Base-by-base conservation (phyloP, 2,888 invertebrate genomes). In the Eilema sororculum region DNA sequence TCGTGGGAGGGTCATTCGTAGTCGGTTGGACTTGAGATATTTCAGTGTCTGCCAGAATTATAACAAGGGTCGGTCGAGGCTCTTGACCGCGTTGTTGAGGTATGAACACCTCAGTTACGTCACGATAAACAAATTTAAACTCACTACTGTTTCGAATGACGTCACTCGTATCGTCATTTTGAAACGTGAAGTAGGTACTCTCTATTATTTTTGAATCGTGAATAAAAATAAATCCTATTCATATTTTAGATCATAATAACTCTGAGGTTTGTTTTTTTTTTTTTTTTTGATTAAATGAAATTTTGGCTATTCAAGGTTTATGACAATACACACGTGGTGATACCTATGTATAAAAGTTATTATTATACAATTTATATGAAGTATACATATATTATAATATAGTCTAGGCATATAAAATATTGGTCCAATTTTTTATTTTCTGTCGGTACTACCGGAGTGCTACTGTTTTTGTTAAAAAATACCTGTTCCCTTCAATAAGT, bases 41-140 rank as follows among this genome's bases (percentile, higher is more conserved):
- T 80, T 79, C 82, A 81, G 73, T 78, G 82, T 79, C 86, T 80
- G 77, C 69, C 73, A 74, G 84, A 86, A 85, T 86, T 86, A 84
- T 86, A 84, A 86, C 85, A 86, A 85, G 87, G 85, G 85, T 83
- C 73, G 74, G 78, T 82, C 67, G 52, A 73, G 74, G 73, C 78
- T 82, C 87, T 87, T 84, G 87, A 87, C 84, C 87, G 84, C 78
- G 72, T 83, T 85, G 80, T 83, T 78, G 72, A 80, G 78, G 74
- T 77, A 74, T 62, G 69, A 67, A 78, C 78, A 78, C 81, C 76
- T 76, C 74, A 64, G 63, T 72, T 71, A 73, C 72, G 74, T 74
- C 69, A 75, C 68, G 58, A 33, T 57, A 46, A 68, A 70, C 59
- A 67, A 76, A 71, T 76, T 71, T 78, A 60, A 73, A 71, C 67